Base-by-base conservation (phyloP, 2,797 vertebrate genomes). In the Salmo trutta region DNA sequence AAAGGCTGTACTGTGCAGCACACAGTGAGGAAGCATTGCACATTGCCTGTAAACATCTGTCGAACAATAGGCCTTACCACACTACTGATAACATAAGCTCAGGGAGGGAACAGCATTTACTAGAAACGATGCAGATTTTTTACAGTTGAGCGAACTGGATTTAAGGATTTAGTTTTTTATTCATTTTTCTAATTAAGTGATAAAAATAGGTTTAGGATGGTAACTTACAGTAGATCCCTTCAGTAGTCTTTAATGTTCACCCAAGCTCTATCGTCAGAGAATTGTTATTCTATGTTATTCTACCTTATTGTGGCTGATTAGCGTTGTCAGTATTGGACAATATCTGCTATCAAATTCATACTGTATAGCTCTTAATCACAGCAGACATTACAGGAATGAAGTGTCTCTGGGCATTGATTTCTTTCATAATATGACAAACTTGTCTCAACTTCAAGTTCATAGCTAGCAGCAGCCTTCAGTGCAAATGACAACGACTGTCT, bases 21-120 rank as follows among this genome's bases (percentile, higher is more conserved):
- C 82, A 66, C 86, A 80, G 89, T 67, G 65, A 87, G 87, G 83
- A 88, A 92, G 90, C 87, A 89, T 83, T 73, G 73, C 84, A 84
- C 90, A 84, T 84, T 84, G 88, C 86, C 88, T 91, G 89, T 90
- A 93, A 93, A 91, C 92, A 93, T 92, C 90, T 93, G 93, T 92
- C 88, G 90, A 85, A 91, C 92, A 92, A 93, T 91, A 91, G 86
- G 89, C 84, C 80, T 75, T 71, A 74, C 84, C 85, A 74, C 88
- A 54, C n/a, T 83, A 76, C 82, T 91, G 84, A 91, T 87, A 88
- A 89, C 86, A 84, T 82, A 78, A 87, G 89, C 90, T 89, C 81
- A 85, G 75, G 8, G 65, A 82, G 77, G 71, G 76, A 88, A 82
- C 90, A 90, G 88, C 19, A 19, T 65, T 86, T 88, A 86, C 85